Base-by-base conservation (phyloP, 1,140 invertebrate species). In the Littorina saxatilis region DNA sequence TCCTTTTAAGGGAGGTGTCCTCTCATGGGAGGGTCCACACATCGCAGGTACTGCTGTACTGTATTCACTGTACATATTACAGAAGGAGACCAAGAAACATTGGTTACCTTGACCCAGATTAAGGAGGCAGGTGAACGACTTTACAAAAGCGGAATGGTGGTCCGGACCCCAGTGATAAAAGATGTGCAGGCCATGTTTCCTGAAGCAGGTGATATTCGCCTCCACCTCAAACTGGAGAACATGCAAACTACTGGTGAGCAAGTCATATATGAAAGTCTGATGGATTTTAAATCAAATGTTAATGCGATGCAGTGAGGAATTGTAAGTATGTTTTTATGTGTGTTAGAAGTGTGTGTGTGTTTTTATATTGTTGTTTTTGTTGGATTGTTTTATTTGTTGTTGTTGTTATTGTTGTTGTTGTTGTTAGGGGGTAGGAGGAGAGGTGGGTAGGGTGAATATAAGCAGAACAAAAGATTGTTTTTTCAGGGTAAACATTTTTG, bases 181-280 rank as follows among this genome's bases (percentile, higher is more conserved):
- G 73, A 86, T n/a, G 80, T 85, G 0, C 84, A 87, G 40, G 66
- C 75, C 52, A 83, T 87, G 77, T 90, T 88, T 68, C 85, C 84
- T 37, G 52, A 66, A 15, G 32, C 87, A 11, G 87, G 63, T 0
- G 66, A 86, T 17, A 43, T 87, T 50, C 81, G 87, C 35, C 82
- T 91, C 43, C 87, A 88, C 66, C 79, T 91, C 11, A 91, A 91
- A 80, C 80, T 91, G 66, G 90, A 91, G 80, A 90, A 88, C 74
- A 89, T 89, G 85, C 90, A 91, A 50, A 90, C 84, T 0, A 90
- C 87, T 83, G 89, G 89, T 90, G 29, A 39, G 66, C n/a, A 15
- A 4, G 3, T 15, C n/a, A 23, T 15, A 27, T 23, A 15, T 3
- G n/a, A 58, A 27, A 15, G n/a, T 58, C n/a, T n/a, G n/a, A n/a